phyloP scores from a whole-genome alignment of 2,888 invertebrate species.

The Gnatocerus cornutus region DNA sequence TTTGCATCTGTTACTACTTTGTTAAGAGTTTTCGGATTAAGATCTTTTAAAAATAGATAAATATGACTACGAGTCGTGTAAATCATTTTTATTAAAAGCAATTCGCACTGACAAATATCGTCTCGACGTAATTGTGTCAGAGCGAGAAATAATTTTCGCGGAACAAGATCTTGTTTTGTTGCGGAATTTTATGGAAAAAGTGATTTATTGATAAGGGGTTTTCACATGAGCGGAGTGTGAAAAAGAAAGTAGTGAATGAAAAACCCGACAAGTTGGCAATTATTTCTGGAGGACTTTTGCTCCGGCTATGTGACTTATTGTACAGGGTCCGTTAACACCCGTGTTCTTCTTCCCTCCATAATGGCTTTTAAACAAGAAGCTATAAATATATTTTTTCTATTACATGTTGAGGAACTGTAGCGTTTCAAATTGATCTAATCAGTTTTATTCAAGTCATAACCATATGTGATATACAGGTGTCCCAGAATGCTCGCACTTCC shows the following conservation, averaged over 20 bases:
- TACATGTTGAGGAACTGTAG: too few relatives aligned
- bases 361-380: too few relatives aligned
- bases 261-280: slow-evolving; percentile 9
- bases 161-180: too few relatives aligned
- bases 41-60: slow-evolving; percentile 16
- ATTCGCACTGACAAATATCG: slow-evolving; percentile 14
- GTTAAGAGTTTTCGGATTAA: background rate
- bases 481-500: too few relatives aligned
- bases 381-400: too few relatives aligned
- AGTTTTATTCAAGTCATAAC: too few relatives aligned
- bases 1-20: background rate
- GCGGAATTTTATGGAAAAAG: background rate
- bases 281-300: slow-evolving; percentile 10
- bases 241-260: background rate
- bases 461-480: too few relatives aligned
- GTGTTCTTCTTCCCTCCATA: too few relatives aligned
- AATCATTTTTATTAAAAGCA: background rate
- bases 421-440: too few relatives aligned
- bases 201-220: slow-evolving; percentile 19
- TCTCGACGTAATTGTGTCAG: slow-evolving; percentile 2
- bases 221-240: background rate
- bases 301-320: background rate
- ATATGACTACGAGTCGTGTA: background rate
- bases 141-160: too few relatives aligned
- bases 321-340: too few relatives aligned